A percentile compares a stretch with the other conserved stretches of the same genome.
phyloP scores from a whole-genome alignment of 2,888 invertebrate species.

The Chrysotoxum bicinctum region DNA sequence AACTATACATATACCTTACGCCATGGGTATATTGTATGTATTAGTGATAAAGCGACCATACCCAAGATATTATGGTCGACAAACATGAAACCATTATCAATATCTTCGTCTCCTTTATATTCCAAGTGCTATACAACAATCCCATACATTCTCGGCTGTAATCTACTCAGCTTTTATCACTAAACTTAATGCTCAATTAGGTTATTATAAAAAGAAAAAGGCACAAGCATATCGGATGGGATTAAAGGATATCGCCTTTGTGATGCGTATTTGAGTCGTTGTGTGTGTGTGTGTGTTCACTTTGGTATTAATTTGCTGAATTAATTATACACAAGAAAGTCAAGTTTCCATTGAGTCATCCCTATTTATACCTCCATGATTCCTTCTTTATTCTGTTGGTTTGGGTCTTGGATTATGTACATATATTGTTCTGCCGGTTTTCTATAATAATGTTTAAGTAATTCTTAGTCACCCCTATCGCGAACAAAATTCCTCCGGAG shows the following conservation, averaged over 20 bases:
- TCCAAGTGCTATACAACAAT: constrained; percentile 22
- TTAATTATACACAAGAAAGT: constrained; percentile 71
- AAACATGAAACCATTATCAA: constrained; percentile 71
- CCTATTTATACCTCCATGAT: constrained; percentile 60
- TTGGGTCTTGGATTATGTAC: constrained; percentile 1
- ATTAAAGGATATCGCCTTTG: constrained; percentile 65
- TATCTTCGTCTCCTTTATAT: constrained; percentile 22
- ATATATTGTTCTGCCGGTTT: constrained; percentile 12
- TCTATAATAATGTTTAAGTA: constrained; percentile 33
- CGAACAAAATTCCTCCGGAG: too few relatives aligned
- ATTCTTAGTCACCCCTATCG: too few relatives aligned
- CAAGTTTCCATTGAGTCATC: constrained; percentile 69
- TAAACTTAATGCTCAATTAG: constrained; percentile 72
- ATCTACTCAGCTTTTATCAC: constrained; percentile 72
- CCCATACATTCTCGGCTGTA: constrained; percentile 46
- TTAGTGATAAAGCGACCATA: constrained; percentile 62
- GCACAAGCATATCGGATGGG: constrained; percentile 60
- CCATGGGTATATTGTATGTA: not conserved
- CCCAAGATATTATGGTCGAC: constrained; percentile 65
- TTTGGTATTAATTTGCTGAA: constrained; percentile 63
- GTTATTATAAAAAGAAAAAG: constrained; percentile 60
- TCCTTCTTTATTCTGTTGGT: constrained; percentile 6
- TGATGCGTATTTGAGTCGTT: not conserved
- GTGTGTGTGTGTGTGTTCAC: not conserved
- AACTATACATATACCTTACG: constrained; percentile 10